These are phyloP conservation scores for Samia ricini DNA, from an alignment of 1,140 invertebrate genomes.

Conservation along the genomic window DNA sequence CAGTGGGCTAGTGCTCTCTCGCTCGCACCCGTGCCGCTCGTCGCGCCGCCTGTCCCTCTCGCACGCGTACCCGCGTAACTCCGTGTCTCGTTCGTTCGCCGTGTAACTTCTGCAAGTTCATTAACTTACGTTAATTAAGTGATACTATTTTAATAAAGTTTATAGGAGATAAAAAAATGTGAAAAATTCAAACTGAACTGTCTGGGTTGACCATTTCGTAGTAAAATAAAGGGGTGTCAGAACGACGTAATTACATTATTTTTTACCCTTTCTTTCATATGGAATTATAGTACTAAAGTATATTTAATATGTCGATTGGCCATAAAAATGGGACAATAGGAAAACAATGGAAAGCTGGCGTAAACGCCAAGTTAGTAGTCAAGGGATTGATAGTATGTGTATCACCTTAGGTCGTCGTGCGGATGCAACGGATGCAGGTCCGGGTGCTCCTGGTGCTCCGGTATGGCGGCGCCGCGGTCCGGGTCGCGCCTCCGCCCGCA, in stretches of 20 bases:
- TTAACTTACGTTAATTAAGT: background rate
- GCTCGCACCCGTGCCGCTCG: constrained; percentile 39
- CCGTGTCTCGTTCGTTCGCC: constrained; percentile 59
- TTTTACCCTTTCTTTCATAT: no score
- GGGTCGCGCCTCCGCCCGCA: constrained; percentile 56
- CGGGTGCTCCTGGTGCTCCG: constrained; percentile 46
- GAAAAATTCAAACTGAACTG: no score
- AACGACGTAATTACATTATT: no score
- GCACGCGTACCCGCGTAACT: constrained; percentile 46
- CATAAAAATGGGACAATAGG: no score
- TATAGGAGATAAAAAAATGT: no score
- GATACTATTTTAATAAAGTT: background rate
- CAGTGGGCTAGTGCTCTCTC: constrained; percentile 79
- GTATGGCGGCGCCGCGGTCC: constrained; percentile 45
- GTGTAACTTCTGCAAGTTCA: constrained; percentile 44
- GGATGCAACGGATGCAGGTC: constrained; percentile 15
- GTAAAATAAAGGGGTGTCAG: no score
- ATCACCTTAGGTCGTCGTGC: constrained; percentile 52
- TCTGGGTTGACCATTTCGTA: no score
- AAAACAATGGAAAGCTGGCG: no score
- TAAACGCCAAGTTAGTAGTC: no score
- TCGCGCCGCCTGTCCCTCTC: constrained; percentile 47
- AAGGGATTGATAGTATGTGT: background rate
- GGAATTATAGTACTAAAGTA: no score
- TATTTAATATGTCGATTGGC: no score